Base-by-base conservation (phyloP, 1,140 invertebrate genomes). In the Brachionus asplanchnoidis region DNA sequence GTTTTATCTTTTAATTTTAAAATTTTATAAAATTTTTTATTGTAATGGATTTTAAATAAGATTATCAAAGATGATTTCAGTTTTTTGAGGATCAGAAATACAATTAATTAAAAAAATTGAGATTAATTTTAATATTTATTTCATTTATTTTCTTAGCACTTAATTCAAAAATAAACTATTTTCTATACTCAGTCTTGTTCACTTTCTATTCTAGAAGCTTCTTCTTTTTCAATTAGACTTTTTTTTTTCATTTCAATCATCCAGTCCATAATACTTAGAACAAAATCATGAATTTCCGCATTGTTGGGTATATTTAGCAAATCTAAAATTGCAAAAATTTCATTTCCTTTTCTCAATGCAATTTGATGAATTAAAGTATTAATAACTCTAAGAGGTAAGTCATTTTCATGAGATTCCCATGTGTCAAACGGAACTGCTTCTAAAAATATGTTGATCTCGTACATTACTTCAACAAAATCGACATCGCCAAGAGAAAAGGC, bases 201-300 rank as follows among this genome's bases (percentile, higher is more conserved):
- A 7, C 1, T 11, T 53, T 5, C 17, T 53, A 17, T 14, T 14
- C 46, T 53, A 4, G 46, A 14, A 14, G n/a, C 6, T 53, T 53
- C 7, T 53, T 53, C 5, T 53, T 17, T 7, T n/a, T n/a, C n/a
- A n/a, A 14, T 50, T 50, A 7, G n/a, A 6, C 7, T 53, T 2
- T 53, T 53, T 53, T 53, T 53, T 53, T 53, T 17, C 17, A 17
- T 23, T 66, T 66, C 60, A 32, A 9, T 66, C 26, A 70, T 70
- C 68, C 68, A 70, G n/a, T 70, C 68, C 32, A 70, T 36, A n/a
- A 70, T 40, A 70, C 68, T 70, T 32, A 70, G 14, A 3, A 70
- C 68, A 70, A 70, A 70, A 70, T 70, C 68, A 12, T 70, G 26
- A n/a, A 70, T 70, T 32, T 70, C 68, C 9, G 68, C 68, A 40